Evolutionary conservation across 2,113 vertebrate species (phyloP).

Genomic region (Ammospiza caudacuta): DNA sequence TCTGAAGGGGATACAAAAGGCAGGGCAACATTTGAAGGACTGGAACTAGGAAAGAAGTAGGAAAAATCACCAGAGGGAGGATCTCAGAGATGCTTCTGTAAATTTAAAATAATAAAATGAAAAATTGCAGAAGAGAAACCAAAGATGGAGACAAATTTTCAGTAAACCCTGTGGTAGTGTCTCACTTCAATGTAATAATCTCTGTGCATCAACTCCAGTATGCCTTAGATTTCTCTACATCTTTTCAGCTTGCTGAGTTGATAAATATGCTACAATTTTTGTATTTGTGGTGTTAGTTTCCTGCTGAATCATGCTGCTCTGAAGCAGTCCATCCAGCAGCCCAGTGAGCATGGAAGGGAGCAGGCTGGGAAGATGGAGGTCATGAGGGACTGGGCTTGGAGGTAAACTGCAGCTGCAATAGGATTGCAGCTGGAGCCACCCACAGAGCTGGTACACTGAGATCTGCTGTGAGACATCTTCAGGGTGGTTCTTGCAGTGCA

Average conservation of each 20-base stretch:
- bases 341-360: neutral
- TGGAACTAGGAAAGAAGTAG: neutral
- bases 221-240: neutral
- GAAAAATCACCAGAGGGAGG: neutral
- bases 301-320: neutral
- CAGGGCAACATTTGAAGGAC: neutral
- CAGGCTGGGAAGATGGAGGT: neutral
- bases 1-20: conserved; percentile 30
- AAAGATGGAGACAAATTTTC: neutral
- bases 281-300: neutral
- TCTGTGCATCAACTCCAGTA: neutral
- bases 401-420: rapidly evolving
- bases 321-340: neutral
- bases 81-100: neutral
- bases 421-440: neutral
- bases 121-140: neutral
- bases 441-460: neutral
- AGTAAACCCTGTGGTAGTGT: neutral
- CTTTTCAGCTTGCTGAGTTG: neutral
- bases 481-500: neutral
- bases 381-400: neutral
- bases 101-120: neutral
- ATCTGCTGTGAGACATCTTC: neutral
- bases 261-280: neutral
- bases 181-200: neutral